Evolutionary conservation across 2,113 vertebrate genomes (phyloP), one percentile per base, ranked within the genome.

Genomic region (Anoplopoma fimbria): DNA sequence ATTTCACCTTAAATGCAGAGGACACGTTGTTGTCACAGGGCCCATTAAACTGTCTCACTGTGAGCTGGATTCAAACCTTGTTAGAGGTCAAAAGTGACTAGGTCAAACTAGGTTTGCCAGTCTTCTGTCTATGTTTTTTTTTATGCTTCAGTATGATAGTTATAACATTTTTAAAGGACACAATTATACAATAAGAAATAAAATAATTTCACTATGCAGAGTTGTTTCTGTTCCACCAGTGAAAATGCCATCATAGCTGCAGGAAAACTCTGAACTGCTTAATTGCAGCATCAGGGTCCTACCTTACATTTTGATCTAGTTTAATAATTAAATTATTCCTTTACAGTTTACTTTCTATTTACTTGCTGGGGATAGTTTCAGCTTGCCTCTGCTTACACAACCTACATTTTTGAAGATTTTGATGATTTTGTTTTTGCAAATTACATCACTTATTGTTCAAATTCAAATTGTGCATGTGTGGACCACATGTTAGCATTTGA

Each of bases 1-100:
- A 31, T 61, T 70, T 77, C 57, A 75, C 69, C 64, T 87, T 87
- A 31, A 68, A 60, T 69, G 17, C 1, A 81, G 17, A 68, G n/a
- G 15, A 25, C 31, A 33, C 9, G n/a, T n/a, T 60, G 31, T 14
- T 3, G 34, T 40, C 36, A 70, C 0, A 55, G 3, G 15, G 1
- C 1, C 36, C 34, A n/a, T 72, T 76, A 34, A 33, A 38, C 1
- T 63, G 17, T 63, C 38, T 77, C 4, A 0, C 27, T 64, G 47
- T 63, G 36, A 61, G 29, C 33, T 45, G 14, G 42, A 61, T 60
- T 40, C 27, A 58, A 72, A 25, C 69, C 4, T 42, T 9, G 33
- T 51, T 51, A n/a, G 6, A 51, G 29, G 42, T 68, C 25, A 69
- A 40, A 14, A 57, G 9, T 21, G n/a, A 40, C 15, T n/a, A 29